phyloP scores from a whole-genome alignment of 2,113 vertebrate species.

The Ictalurus furcatus region DNA sequence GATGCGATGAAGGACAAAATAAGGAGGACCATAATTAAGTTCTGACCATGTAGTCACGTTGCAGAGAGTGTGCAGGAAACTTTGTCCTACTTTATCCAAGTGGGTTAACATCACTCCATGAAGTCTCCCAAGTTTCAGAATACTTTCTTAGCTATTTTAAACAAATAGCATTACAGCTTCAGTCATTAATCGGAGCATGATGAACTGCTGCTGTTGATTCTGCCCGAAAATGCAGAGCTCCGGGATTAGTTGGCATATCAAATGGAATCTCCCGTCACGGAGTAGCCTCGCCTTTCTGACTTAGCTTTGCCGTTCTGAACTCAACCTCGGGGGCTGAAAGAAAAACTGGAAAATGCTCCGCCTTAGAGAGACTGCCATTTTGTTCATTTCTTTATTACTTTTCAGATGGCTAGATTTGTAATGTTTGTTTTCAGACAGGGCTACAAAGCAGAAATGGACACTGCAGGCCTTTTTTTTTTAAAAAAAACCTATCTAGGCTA shows the following conservation, averaged over 20 bases:
- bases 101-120: not conserved
- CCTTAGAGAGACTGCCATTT: not conserved
- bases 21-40: constrained; percentile 31
- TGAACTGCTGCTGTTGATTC: constrained; percentile 23
- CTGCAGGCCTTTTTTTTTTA: not conserved
- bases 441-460: not conserved
- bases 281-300: constrained; percentile 44
- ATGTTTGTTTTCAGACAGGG: not conserved
- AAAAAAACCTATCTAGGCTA: not conserved
- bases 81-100: constrained; percentile 11
- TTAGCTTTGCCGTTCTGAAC: constrained; percentile 28
- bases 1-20: not conserved
- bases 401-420: not conserved
- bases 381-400: not conserved
- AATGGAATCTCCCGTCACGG: constrained; percentile 34
- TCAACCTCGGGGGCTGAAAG: not conserved
- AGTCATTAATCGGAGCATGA: constrained; percentile 34
- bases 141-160: constrained; percentile 33
- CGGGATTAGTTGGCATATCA: constrained; percentile 47
- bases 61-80: not conserved
- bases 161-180: not conserved
- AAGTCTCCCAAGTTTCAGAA: not conserved
- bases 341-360: not conserved
- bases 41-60: constrained; percentile 15
- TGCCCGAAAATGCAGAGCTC: constrained; percentile 30